Base-by-base conservation (phyloP, 2,888 invertebrate species). In the Steinernema hermaphroditum region DNA sequence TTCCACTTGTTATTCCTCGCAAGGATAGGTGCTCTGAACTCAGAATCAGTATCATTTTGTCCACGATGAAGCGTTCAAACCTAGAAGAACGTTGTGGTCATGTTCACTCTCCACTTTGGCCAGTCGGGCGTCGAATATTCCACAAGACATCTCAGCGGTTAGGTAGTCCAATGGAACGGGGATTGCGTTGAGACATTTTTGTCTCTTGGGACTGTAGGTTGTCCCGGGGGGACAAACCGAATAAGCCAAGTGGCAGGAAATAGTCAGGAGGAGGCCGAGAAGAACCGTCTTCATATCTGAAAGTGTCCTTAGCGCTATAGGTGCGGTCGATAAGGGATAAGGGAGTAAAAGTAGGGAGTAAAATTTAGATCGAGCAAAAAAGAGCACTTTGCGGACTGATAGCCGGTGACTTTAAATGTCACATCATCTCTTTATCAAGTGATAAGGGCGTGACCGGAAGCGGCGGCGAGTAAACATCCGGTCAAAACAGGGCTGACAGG, bases 101-200 rank as follows among this genome's bases (percentile, higher is more conserved):
- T 54, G 9, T 19, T 14, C 27, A 6, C 9, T 46, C 4, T 27
- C 54, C 8, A 54, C 19, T 22, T 54, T 24, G 12, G 54, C 54
- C 24, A 54, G 27, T 6, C 54, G 22, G 4, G 54, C 22, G 6
- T 54, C 19, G 27, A 54, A 54, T 2, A 54, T 27, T 4, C 27
- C 54, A 24, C 54, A 54, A 4, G 54, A 54, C 24, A 54, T 2
- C 27, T 27, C 24, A 2, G 54, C 54, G 16, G 24, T 54, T 14
- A 27, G 14, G 16, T 27, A 54, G 27, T 54, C 54, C 6, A 54
- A 27, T 6, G 54, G 27, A 22, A 54, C 54, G 27, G 54, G 54
- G 24, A 54, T 54, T 27, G 54, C 54, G 27, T 54, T 54, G 54
- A 54, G 27, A 54, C 54, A 54, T 27, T 54, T 54, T 2, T 54